Base-by-base conservation (phyloP, 2,797 vertebrate species). In the Sebastes nivosus region DNA sequence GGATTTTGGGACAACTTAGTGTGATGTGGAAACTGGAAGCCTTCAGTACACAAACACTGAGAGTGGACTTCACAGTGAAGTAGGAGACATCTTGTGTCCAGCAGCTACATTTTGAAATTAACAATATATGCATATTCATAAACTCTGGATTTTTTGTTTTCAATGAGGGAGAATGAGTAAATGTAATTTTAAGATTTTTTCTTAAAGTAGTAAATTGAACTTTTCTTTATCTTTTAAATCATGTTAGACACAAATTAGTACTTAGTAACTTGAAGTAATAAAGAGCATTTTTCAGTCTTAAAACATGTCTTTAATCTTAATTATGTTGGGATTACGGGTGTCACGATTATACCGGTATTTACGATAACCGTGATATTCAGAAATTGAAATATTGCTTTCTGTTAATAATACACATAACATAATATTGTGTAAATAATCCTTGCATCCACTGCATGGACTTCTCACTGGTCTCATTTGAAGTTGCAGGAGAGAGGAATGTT, bases 391-490 rank as follows among this genome's bases (percentile, higher is more conserved):
- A 8, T 50, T 50, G 18, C 46, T 50, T 20, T 50, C 46, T 50
- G 46, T 50, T 20, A 50, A 16, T 42, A 42, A 32, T 32, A 32
- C 16, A 60, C 14, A 9, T 3, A 42, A 42, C 38, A 42, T 42
- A 42, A 42, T 42, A 42, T 2, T 5, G 5, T 38, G 36, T 38
- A 38, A 38, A 14, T 38, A 38, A 38, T 38, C 36, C 13, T 38
- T 12, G 13, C 13, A 38, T 82, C 42, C 66, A 16, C 71, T 38
- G 82, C 69, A 60, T 59, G 50, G 36, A 67, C 74, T 74, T 22
- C 72, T 77, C 69, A 63, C 75, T 60, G 65, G 13, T 63, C 83
- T 70, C 65, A 75, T 89, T 77, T 92, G 89, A 92, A 93, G 85
- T 91, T 46, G 24, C 61, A 77, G 81, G 57, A 83, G 50, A 34